phyloP scores from a whole-genome alignment of 2,113 vertebrate genomes.

The Xenotilapia caudafasciata region DNA sequence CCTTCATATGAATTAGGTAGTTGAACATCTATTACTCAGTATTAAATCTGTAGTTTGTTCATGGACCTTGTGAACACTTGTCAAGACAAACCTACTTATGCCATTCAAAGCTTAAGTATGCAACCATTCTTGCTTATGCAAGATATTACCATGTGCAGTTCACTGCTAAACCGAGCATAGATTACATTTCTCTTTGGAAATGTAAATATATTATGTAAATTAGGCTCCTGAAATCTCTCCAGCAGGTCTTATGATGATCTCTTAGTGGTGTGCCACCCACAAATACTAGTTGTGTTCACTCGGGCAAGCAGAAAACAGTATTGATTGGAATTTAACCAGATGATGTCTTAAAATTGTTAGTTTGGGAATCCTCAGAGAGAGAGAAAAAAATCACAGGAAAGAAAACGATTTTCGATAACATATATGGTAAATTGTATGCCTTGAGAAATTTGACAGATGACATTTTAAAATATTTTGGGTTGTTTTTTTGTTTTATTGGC shows the following conservation, averaged over 20 bases:
- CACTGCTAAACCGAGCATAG: not conserved
- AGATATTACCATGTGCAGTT: not conserved
- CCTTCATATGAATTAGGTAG: not conserved
- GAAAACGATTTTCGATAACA: not conserved
- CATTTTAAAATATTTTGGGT: not conserved
- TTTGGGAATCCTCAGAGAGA: not conserved
- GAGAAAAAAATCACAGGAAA: not conserved
- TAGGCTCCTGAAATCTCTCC: not conserved
- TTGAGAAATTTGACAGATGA: not conserved
- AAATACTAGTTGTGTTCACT: not conserved
- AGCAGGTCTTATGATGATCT: not conserved
- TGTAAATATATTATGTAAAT: not conserved
- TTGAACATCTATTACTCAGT: not conserved
- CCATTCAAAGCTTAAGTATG: not conserved
- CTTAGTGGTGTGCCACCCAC: not conserved
- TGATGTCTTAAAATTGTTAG: not conserved
- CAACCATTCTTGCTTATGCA: not conserved
- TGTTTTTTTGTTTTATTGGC: not conserved
- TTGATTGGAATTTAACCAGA: not conserved
- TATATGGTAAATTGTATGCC: not conserved
- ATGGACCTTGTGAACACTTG: not conserved
- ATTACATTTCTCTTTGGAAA: not conserved
- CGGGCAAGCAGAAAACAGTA: not conserved
- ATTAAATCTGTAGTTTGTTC: not conserved
- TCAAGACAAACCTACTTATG: not conserved